A percentile compares a stretch with the other conserved stretches of the same genome.
Conservation (phyloP, 2,113 vertebrate species). For the Brachypodius melanocephalos region DNA sequence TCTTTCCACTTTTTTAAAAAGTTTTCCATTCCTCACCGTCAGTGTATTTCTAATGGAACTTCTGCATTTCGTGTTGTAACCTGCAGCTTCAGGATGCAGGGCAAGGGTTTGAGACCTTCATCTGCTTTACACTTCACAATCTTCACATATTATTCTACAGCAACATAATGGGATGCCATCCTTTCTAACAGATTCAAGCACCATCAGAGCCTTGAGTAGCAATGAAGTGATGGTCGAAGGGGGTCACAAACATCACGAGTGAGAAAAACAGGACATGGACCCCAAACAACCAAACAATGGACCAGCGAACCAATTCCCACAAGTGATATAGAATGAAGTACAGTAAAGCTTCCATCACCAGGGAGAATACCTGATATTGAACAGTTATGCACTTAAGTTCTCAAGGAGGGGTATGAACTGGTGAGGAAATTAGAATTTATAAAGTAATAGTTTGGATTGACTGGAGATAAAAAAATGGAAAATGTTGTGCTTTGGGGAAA, state of each 20-base stretch:
- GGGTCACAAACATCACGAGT: neutral
- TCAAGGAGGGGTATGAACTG: fast-evolving
- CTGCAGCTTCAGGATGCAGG: neutral
- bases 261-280: neutral
- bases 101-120: neutral
- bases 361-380: neutral
- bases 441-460: neutral
- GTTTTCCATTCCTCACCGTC: neutral
- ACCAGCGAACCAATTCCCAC: neutral
- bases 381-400: neutral
- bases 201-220: neutral
- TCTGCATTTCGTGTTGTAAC: neutral
- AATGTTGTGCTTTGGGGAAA: neutral
- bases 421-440: neutral
- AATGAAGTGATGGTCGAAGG: too few relatives aligned
- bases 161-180: neutral
- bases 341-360: neutral
- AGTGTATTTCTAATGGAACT: neutral
- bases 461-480: neutral
- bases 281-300: fast-evolving
- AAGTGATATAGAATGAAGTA: neutral
- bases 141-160: neutral
- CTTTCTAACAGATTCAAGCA: neutral
- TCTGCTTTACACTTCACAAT: neutral
- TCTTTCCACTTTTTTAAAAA: neutral